Evolutionary conservation across 2,888 invertebrate species (phyloP).

Genomic region (Dioctria linearis): DNA sequence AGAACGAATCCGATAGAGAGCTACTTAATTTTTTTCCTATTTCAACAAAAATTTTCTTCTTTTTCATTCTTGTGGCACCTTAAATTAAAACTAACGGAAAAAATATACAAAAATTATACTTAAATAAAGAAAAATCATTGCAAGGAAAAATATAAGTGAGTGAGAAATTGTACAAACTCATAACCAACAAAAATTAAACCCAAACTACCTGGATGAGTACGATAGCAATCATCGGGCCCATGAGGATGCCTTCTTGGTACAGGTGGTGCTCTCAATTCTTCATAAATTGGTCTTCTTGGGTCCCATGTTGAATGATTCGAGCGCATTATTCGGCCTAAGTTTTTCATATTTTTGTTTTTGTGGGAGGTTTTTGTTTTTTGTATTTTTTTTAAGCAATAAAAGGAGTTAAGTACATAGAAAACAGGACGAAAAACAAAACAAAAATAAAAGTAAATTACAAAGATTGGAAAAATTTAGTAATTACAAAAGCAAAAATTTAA

Average conservation of each 20-base stretch:
- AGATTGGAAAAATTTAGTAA: conserved; percentile 17
- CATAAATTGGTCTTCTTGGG: conserved; percentile 90
- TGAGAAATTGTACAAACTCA: conserved; percentile 11
- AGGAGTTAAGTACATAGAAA: conserved; percentile 33
- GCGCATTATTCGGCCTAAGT: conserved; percentile 69
- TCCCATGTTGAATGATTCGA: conserved; percentile 87
- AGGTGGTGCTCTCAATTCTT: conserved; percentile 84
- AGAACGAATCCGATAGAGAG: no score
- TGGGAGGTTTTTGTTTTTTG: neutral
- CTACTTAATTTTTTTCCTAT: neutral
- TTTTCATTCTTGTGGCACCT: no score
- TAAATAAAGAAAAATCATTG: conserved; percentile 37
- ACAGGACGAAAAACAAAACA: conserved; percentile 27
- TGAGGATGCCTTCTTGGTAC: conserved; percentile 72
- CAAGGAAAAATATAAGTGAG: neutral
- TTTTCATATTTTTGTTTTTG: conserved; percentile 13
- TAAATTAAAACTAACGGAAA: neutral
- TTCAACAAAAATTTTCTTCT: neutral
- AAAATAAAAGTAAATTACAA: conserved; percentile 8
- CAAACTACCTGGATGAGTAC: conserved; percentile 70
- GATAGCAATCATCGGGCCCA: conserved; percentile 68
- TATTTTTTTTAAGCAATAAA: conserved; percentile 50
- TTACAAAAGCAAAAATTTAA: neutral
- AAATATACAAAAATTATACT: conserved; percentile 8
- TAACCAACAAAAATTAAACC: conserved; percentile 39